These are phyloP conservation scores for Dryobota labecula DNA, from an alignment of 2,888 invertebrate species.

Conservation along the genomic window DNA sequence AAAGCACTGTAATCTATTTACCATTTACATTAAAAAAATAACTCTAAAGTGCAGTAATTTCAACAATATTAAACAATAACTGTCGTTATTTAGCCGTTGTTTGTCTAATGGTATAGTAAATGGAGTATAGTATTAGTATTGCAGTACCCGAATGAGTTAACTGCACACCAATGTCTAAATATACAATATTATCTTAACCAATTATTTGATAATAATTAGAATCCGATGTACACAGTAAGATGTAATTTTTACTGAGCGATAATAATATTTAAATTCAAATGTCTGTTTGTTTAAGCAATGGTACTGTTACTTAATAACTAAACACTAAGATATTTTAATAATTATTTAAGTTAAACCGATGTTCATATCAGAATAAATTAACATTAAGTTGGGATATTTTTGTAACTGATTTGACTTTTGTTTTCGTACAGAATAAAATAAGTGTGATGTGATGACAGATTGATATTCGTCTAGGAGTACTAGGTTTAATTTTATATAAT, in stretches of 20 bases:
- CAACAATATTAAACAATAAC: no score
- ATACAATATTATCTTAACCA: slow-evolving; percentile 37
- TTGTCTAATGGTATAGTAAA: no score
- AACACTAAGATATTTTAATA: slow-evolving; percentile 19
- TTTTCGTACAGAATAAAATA: slow-evolving; percentile 2
- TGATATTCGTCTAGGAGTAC: slow-evolving; percentile 9
- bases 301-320: slow-evolving; percentile 5
- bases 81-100: no score
- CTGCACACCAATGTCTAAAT: slow-evolving; percentile 10
- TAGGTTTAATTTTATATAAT: slow-evolving; percentile 44
- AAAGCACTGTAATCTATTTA: no score
- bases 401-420: not conserved
- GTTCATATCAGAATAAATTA: slow-evolving; percentile 4
- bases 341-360: slow-evolving; percentile 2
- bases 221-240: not conserved
- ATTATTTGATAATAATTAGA: slow-evolving; percentile 43
- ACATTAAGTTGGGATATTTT: not conserved
- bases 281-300: slow-evolving; percentile 15
- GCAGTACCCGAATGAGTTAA: slow-evolving; percentile 22
- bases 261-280: slow-evolving; percentile 7
- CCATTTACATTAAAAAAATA: no score
- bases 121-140: no score
- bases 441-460: not conserved
- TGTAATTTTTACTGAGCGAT: slow-evolving; percentile 6
- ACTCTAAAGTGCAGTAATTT: no score